Conservation (phyloP, 37 sponge, comb jelly and placozoan species). For the Ephydatia muelleri region DNA sequence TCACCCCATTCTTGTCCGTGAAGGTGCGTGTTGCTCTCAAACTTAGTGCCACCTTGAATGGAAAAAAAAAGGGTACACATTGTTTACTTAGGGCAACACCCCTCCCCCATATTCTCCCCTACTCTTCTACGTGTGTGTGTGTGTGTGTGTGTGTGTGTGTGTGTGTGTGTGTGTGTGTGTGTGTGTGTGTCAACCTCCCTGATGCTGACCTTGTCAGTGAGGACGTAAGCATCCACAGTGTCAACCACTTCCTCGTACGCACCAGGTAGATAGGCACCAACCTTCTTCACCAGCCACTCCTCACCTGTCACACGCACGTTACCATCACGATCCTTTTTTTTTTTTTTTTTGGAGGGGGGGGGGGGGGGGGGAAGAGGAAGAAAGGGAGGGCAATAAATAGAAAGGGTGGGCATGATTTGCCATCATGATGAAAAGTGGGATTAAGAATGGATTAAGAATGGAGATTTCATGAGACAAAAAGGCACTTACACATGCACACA, state of each 20-base stretch:
- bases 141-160: background rate
- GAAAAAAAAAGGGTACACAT: background rate
- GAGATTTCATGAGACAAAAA: background rate
- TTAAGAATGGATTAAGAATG: background rate
- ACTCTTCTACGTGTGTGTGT: background rate
- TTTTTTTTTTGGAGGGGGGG: too few relatives aligned
- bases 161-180: background rate
- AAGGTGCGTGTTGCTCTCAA: slow-evolving; percentile 93
- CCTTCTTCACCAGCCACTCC: slow-evolving; percentile 97
- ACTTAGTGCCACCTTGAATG: slow-evolving; percentile 88
- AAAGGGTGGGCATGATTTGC: background rate
- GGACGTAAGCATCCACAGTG: slow-evolving; percentile 91
- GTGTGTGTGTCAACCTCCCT: background rate
- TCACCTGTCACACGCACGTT: slow-evolving; percentile 95
- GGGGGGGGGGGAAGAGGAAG: background rate
- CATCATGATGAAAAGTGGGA: background rate
- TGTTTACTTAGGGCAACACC: background rate
- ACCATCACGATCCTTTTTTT: slow-evolving; percentile 82
- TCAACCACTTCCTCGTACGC: slow-evolving; percentile 99
- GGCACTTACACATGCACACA: background rate
- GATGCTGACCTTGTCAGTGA: slow-evolving; percentile 93
- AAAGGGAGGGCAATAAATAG: background rate
- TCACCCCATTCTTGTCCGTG: slow-evolving; percentile 80
- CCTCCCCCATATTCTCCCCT: background rate
- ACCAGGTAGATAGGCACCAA: slow-evolving; percentile 99